A percentile compares a stretch with the other conserved stretches of the same genome.
Evolutionary conservation across 2,888 invertebrate species (phyloP).

Genomic region (Nymphalis polychloros): DNA sequence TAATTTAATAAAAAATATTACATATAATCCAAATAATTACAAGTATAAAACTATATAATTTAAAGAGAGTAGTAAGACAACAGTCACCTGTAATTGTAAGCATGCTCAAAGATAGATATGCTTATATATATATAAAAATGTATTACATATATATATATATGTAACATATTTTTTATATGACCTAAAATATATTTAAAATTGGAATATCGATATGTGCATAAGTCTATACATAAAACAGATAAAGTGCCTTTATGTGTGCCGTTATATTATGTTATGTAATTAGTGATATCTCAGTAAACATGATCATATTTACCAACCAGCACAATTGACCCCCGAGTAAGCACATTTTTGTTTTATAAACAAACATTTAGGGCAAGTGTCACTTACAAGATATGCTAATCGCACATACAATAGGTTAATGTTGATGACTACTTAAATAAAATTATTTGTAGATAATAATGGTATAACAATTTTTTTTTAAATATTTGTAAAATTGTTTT

Average conservation of each 20-base stretch:
- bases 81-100: no score
- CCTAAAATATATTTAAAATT: no score
- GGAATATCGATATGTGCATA: no score
- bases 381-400: slow-evolving; percentile 39
- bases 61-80: no score
- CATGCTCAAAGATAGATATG: no score
- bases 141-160: no score
- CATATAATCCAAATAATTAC: no score
- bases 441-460: not conserved
- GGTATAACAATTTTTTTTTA: not conserved
- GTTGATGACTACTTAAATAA: not conserved
- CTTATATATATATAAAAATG: no score
- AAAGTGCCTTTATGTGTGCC: not conserved
- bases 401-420: slow-evolving; percentile 30
- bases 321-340: slow-evolving; percentile 43
- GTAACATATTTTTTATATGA: no score
- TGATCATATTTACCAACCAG: slow-evolving; percentile 31
- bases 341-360: slow-evolving; percentile 45
- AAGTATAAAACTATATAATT: no score
- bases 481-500: not conserved
- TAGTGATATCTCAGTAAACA: slow-evolving; percentile 34
- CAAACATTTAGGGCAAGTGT: slow-evolving; percentile 50
- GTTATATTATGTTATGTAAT: slow-evolving; percentile 19
- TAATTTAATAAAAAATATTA: no score
- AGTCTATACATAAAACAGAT: no score